A percentile compares a stretch with the other conserved stretches of the same genome.
Evolutionary conservation across 1,140 invertebrate genomes (phyloP).

Genomic region (Drosophila pruinosa): DNA sequence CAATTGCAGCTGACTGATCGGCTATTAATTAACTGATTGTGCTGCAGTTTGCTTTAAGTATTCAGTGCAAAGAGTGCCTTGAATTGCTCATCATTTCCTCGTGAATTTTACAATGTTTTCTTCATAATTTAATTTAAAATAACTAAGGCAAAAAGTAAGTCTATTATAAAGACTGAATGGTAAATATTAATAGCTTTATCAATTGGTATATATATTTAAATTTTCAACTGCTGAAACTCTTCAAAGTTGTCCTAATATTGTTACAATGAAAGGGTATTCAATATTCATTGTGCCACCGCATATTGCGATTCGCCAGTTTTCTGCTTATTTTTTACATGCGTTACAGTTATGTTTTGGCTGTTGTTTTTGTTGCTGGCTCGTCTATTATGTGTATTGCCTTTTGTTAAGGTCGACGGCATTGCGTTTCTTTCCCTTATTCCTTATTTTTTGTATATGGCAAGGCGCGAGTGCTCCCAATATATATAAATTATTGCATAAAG

Average conservation of each 20-base stretch:
- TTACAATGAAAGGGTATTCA: slow-evolving; percentile 7
- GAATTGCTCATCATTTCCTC: too few relatives aligned
- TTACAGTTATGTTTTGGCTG: slow-evolving; percentile 40
- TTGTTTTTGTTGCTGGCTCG: slow-evolving; percentile 34
- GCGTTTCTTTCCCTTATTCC: slow-evolving; percentile 40
- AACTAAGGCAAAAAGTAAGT: too few relatives aligned
- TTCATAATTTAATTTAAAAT: too few relatives aligned
- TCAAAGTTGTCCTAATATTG: too few relatives aligned
- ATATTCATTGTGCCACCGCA: not conserved
- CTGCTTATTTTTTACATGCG: slow-evolving; percentile 31
- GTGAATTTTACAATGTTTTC: too few relatives aligned
- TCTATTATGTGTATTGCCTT: slow-evolving; percentile 66
- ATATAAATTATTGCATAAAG: slow-evolving; percentile 82
- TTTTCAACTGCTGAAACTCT: too few relatives aligned
- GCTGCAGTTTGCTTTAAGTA: not conserved
- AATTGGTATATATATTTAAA: too few relatives aligned
- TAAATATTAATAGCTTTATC: too few relatives aligned
- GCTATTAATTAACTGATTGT: not conserved
- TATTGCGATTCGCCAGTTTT: slow-evolving; percentile 1
- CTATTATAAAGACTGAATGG: too few relatives aligned
- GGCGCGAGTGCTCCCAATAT: slow-evolving; percentile 60
- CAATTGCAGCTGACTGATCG: not conserved
- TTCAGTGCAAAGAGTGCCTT: not conserved
- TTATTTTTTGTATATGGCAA: slow-evolving; percentile 50
- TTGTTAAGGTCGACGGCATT: slow-evolving; percentile 64